Conservation (phyloP, 1,140 invertebrate genomes). For the Neodiprion fabricii region DNA sequence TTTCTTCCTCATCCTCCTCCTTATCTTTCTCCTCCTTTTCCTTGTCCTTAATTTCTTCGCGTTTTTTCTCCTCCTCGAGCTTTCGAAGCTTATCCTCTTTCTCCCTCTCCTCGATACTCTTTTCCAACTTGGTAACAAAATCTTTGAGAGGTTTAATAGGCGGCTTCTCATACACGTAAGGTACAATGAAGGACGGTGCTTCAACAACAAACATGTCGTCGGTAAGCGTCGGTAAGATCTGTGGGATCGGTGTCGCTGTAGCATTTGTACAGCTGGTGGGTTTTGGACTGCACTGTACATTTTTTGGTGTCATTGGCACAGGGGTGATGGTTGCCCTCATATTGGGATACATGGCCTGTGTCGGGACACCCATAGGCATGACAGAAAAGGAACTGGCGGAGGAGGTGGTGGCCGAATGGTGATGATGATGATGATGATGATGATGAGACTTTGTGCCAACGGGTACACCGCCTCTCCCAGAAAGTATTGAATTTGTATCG, state of each 20-base stretch:
- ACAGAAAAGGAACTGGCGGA: constrained; percentile 56
- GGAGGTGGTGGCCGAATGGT: constrained; percentile 37
- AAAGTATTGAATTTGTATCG: constrained; percentile 76
- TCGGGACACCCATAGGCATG: constrained; percentile 62
- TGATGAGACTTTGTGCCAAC: constrained; percentile 50
- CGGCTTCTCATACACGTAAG: constrained; percentile 91
- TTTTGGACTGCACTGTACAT: constrained; percentile 42
- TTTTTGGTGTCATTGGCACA: constrained; percentile 58
- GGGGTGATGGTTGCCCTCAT: constrained; percentile 68
- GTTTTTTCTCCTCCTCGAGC: constrained; percentile 45
- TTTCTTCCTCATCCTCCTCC: constrained; percentile 37
- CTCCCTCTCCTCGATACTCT: constrained; percentile 66
- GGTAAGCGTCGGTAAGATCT: constrained; percentile 78
- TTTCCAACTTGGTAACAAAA: constrained; percentile 73
- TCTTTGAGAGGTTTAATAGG: constrained; percentile 79
- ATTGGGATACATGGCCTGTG: constrained; percentile 67
- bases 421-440: constrained; percentile 26
- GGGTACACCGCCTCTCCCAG: constrained; percentile 68
- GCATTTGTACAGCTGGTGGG: constrained; percentile 44
- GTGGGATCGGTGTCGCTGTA: constrained; percentile 58
- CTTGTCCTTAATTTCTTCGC: constrained; percentile 44
- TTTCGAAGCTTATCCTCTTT: constrained; percentile 39
- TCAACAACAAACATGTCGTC: constrained; percentile 92
- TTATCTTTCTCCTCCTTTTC: constrained; percentile 56
- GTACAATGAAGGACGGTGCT: constrained; percentile 89